Conservation (phyloP, 2,797 vertebrate genomes). For the Muscicapa striata region DNA sequence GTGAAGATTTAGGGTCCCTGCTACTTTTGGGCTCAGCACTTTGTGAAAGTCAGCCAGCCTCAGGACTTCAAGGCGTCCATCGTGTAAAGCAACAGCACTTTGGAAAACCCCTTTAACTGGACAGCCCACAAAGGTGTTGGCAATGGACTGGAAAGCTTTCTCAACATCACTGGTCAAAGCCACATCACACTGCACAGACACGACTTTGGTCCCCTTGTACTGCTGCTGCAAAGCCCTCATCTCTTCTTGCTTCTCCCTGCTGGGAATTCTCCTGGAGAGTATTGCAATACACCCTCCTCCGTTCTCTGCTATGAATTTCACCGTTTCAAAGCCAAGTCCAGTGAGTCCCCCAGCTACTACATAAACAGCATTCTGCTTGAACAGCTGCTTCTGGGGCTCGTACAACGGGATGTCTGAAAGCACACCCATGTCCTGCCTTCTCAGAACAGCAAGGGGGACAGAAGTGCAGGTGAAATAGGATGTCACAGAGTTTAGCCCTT, state of each 20-base stretch:
- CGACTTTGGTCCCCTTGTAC: constrained; percentile 66
- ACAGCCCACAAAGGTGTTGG: constrained; percentile 68
- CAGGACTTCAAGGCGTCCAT: constrained; percentile 80
- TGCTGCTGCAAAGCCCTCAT: constrained; percentile 72
- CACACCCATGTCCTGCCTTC: neutral
- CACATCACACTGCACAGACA: constrained; percentile 80
- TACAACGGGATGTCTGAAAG: constrained; percentile 77
- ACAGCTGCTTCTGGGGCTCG: constrained; percentile 68
- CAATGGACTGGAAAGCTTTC: constrained; percentile 72
- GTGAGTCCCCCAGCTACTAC: constrained; percentile 85
- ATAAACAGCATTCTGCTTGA: constrained; percentile 79
- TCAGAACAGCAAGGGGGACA: constrained; percentile 73
- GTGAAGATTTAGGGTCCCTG: constrained; percentile 85
- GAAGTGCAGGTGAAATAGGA: constrained; percentile 77
- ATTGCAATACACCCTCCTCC: constrained; percentile 80
- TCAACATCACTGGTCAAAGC: constrained; percentile 68
- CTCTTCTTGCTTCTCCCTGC: constrained; percentile 72
- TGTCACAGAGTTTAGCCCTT: neutral
- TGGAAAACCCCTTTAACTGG: constrained; percentile 88
- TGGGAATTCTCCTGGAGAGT: constrained; percentile 80
- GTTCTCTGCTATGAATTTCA: constrained; percentile 84
- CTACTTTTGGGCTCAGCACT: constrained; percentile 86
- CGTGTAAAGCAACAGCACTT: constrained; percentile 85
- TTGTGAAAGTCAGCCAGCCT: constrained; percentile 80
- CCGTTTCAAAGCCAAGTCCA: constrained; percentile 87